Evolutionary conservation across 1,140 invertebrate genomes (phyloP), one percentile per base, ranked within the genome.

Genomic region (Caenorhabditis inopinata): DNA sequence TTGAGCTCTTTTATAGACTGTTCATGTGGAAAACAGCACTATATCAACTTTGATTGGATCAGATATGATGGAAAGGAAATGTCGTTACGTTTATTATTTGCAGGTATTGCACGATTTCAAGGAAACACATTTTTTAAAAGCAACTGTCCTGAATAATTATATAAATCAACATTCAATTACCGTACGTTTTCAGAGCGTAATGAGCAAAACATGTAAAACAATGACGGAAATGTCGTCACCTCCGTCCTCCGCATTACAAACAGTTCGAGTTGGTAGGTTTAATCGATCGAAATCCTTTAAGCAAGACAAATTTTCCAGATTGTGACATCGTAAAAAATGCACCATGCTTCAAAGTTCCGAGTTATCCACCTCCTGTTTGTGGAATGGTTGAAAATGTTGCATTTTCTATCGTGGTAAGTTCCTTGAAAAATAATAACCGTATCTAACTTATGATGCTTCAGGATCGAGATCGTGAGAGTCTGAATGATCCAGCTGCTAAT

Each of bases 31-130:
- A 42, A 73, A 53, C 25, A 83, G 81, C 35, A 87, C 86, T 18
- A 53, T 87, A 11, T 74, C 62, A 27, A 80, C 79, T 12, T 74
- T 77, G 29, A 21, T 83, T 38, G 83, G 83, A 1, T 79, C 86
- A 5, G 87, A 88, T 62, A 78, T 84, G 75, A 87, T 87, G 83
- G 86, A 87, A 35, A 79, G 85, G 12, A 51, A 74, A 27, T 88
- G 87, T 53, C 32, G 75, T 21, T 85, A 85, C 82, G 74, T 85
- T 5, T 87, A 84, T 80, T 87, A 76, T 23, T 47, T 84, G 18
- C 51, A 82, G 16, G 80, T 85, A 74, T 78, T 84, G 3, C n/a
- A n/a, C 11, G 73, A 25, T 86, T 82, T 73, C 12, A 12, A 25
- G 29, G 68, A 51, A n/a, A 27, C n/a, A 79, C 21, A 0, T n/a